Evolutionary conservation across 2,888 invertebrate species (phyloP), one percentile per base, ranked within the genome.

Genomic region (Limenitis camilla): DNA sequence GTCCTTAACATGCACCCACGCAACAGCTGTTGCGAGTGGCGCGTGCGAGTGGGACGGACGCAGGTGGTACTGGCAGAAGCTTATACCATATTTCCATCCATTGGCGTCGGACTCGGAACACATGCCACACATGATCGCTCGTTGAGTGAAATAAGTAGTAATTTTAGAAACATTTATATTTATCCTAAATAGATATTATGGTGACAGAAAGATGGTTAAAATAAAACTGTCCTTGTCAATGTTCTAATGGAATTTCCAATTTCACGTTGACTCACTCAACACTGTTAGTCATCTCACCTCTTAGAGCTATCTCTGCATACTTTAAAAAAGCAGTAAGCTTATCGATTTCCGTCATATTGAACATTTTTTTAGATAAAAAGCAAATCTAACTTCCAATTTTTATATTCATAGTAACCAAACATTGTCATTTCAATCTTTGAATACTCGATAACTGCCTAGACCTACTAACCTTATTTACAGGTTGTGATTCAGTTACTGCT

Each of bases 21-120:
- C 65, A 72, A 70, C 75, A 74, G 69, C 74, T 74, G 74, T 75
- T 68, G 60, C 1, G 19, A 19, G 19, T 52, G 61, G 82, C 85
- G 79, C 84, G 85, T 76, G 85, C 82, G 81, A 71, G 76, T 67
- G 68, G 73, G 78, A 84, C 81, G 85, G 82, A 82, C 73, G 85
- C 86, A 86, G 86, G 83, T 85, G 86, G 62, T 61, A 48, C 56
- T 42, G 55, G 53, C 61, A 53, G 49, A 67, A 71, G 71, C 68
- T 67, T 58, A 61, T 65, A 72, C 71, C 73, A 74, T 74, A 19
- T 19, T 19, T 19, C 19, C 19, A 19, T 19, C 19, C 1, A 19
- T 19, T 19, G 19, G 19, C 19, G 19, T 19, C 72, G 72, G 72
- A 70, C 55, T 55, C 49, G 28, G 49, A 52, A 55, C 57, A 57